phyloP scores from a whole-genome alignment of 2,888 invertebrate species.

The Melanophora roralis region DNA sequence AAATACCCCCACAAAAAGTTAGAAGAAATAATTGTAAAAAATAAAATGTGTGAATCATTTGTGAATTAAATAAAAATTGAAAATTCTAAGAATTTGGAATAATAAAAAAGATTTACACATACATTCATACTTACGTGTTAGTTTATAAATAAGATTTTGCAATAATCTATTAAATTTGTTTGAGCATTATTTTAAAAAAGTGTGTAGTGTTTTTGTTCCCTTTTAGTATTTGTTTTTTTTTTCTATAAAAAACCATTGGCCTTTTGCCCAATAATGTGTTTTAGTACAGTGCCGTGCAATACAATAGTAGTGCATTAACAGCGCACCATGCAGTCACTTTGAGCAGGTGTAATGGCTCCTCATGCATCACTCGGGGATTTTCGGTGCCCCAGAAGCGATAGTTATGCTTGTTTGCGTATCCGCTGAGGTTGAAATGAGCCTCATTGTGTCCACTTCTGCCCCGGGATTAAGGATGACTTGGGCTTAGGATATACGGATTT shows the following conservation, averaged over 20 bases:
- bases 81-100: neutral
- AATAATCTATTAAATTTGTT: constrained; percentile 42
- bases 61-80: neutral
- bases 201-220: constrained; percentile 44
- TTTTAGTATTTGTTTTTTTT: constrained; percentile 28
- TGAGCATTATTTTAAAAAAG: constrained; percentile 14
- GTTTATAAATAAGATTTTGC: constrained; percentile 60
- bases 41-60: neutral
- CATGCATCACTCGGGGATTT: too few relatives aligned
- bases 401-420: too few relatives aligned
- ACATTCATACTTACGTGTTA: too few relatives aligned
- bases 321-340: too few relatives aligned
- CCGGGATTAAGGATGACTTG: too few relatives aligned
- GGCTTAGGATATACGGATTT: too few relatives aligned
- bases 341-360: too few relatives aligned
- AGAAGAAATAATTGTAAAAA: constrained; percentile 11
- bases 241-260: constrained; percentile 63
- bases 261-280: constrained; percentile 68
- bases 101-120: constrained; percentile 57
- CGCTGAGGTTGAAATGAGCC: too few relatives aligned
- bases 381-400: too few relatives aligned
- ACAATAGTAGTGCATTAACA: too few relatives aligned
- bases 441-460: too few relatives aligned
- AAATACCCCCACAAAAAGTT: constrained; percentile 14
- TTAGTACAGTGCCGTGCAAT: too few relatives aligned